phyloP scores from a whole-genome alignment of 2,888 invertebrate species.

The Parthenolecanium corni region DNA sequence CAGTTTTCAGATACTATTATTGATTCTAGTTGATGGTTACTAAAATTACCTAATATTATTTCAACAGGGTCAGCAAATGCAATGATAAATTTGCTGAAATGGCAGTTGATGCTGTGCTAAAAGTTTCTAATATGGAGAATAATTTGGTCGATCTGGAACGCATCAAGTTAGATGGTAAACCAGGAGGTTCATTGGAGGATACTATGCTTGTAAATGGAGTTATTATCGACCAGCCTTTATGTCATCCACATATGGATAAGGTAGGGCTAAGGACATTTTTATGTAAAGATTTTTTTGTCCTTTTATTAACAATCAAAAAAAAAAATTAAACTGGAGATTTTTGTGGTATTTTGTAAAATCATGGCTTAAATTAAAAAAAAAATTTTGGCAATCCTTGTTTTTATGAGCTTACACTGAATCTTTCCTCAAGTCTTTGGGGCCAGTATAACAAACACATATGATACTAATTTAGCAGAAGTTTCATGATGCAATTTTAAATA shows the following conservation, averaged over 20 bases:
- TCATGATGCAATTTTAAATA: no score
- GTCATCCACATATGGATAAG: slow-evolving; percentile 99
- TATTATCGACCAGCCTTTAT: slow-evolving; percentile 95
- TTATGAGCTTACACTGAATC: no score
- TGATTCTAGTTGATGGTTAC: no score
- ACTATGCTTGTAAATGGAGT: slow-evolving; percentile 92
- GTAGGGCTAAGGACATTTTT: no score
- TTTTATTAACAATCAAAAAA: background rate
- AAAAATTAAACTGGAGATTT: no score
- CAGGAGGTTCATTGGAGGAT: slow-evolving; percentile 92
- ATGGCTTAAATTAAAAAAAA: background rate
- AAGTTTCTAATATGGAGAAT: slow-evolving; percentile 86
- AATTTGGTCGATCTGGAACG: slow-evolving; percentile 98
- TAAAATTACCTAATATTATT: background rate
- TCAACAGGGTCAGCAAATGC: slow-evolving; percentile 73
- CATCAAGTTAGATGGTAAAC: slow-evolving; percentile 96
- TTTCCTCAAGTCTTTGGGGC: no score
- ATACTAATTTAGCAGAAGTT: no score
- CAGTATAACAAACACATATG: no score
- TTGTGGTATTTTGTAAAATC: background rate
- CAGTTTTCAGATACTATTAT: no score
- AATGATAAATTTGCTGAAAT: slow-evolving; percentile 97
- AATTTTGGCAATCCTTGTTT: no score
- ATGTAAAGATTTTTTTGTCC: no score
- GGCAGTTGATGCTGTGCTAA: slow-evolving; percentile 90